Evolutionary conservation across 2,113 vertebrate species (phyloP).

Genomic region (Loxodonta africana): DNA sequence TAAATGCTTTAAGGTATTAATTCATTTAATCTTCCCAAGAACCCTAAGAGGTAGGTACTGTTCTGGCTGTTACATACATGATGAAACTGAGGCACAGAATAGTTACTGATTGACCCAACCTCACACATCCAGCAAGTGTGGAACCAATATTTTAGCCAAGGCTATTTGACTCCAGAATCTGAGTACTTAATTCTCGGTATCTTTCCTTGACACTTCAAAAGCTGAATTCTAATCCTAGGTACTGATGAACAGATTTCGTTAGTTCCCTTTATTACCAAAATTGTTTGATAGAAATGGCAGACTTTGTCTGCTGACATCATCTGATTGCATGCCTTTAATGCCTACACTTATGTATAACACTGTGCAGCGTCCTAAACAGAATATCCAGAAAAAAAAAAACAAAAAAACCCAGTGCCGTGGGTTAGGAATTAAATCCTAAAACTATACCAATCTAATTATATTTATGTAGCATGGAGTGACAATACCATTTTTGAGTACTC

Average conservation of each 20-base stretch:
- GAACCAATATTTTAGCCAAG: neutral
- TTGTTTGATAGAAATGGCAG: neutral
- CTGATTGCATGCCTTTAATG: neutral
- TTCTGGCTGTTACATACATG: neutral
- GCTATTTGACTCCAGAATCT: neutral
- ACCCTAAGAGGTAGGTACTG: neutral
- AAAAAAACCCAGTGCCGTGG: too few relatives aligned
- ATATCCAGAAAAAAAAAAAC: neutral
- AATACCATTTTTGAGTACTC: neutral
- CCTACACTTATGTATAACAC: neutral
- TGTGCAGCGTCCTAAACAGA: neutral
- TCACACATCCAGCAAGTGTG: neutral
- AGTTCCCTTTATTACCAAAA: neutral
- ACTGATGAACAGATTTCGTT: neutral
- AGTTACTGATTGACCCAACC: neutral
- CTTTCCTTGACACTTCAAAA: neutral
- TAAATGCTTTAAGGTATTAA: constrained; percentile 24
- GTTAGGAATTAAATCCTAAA: neutral
- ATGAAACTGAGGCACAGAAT: neutral
- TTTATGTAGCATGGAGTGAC: neutral
- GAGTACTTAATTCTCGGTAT: neutral
- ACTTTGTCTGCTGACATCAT: neutral
- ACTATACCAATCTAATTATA: neutral
- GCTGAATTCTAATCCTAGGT: neutral
- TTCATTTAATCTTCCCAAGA: neutral